Base-by-base conservation (phyloP, 2,888 invertebrate genomes). In the Orthosia incerta region DNA sequence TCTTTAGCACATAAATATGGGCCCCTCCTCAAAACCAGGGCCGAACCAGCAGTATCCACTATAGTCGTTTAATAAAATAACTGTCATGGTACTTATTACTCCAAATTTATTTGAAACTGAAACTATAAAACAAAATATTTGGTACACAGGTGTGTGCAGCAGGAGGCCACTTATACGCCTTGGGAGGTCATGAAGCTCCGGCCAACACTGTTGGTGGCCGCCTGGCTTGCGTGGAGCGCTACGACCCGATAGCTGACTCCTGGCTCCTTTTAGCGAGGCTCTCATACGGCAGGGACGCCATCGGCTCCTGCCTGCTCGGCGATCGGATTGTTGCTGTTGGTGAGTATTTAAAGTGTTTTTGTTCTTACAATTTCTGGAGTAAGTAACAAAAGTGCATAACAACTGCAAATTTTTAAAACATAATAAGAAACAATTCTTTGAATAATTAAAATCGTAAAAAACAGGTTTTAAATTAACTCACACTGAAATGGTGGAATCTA, bases 121-220 rank as follows among this genome's bases (percentile, higher is more conserved):
- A 16, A 56, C 15, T 7, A 23, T 16, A 9, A 15, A 9, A 56
- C 13, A 7, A 0, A 11, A 16, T 61, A 39, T 39, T 39, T 5
- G 16, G 3, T 66, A 12, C 45, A 18, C 78, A 97, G 97, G 97
- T 98, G 26, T 98, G 98, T 72, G 98, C 98, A 0, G 97, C 98
- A 48, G 98, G 98, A 91, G 99, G 99, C 0, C 98, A 97, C 93
- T 96, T 99, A 66, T 99, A 99, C 94, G 99, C 99, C 2, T 96
- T 99, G 80, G 99, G 99, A 46, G 99, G 99, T 0, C 99, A 99
- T 94, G 99, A 99, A 93, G 98, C 99, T 15, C 99, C 99, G 0
- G 98, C 98, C 39, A 95, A 94, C 89, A 93, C 94, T 0, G 93
- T 91, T 51, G 98, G 98, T 88, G 98, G 98, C 5, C 97, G 99